Base-by-base conservation (phyloP, 2,113 vertebrate species). In the Marmota monax region DNA sequence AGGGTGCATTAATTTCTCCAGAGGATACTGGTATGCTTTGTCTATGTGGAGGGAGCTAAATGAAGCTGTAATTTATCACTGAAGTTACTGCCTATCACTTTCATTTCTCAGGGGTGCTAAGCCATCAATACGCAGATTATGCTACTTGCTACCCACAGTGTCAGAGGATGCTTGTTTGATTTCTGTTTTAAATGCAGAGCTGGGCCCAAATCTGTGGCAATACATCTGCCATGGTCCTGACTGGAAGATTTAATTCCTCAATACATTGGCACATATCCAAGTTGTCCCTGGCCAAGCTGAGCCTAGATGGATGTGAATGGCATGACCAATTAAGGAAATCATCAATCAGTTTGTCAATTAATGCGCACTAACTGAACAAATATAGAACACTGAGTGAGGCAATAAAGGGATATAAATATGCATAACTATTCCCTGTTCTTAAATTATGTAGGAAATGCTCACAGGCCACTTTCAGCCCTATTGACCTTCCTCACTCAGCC, bases 1-100 rank as follows among this genome's bases (percentile, higher is more conserved):
- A 96, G 95, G 83, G 45, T 93, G n/a, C 83, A 95, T 89, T 94
- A 85, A 95, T 98, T 97, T 94, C 94, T 95, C 89, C 27, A 72
- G 96, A 89, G 92, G 32, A 69, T 76, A 18, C 45, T 34, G 48
- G 70, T 23, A 73, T 63, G 73, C 74, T 95, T 79, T 93, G 34
- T 86, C 87, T 96, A 63, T 92, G 45, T 61, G 32, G 83, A n/a
- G 22, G 79, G 63, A 89, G 34, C 53, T 69, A 86, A 94, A 86
- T 70, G 89, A 92, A 96, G 63, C 78, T 94, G 70, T 89, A 77
- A 93, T 96, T 98, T 74, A 89, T 96, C 89, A 94, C 83, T 53
- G 58, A 88, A 88, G 83, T 72, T 63, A 85, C 56, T 86, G 69
- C 45, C 74, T 92, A 65, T 91, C 67, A 58, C 34, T 88, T 69